Evolutionary conservation across 2,888 invertebrate genomes (phyloP), one percentile per base, ranked within the genome.

Genomic region (Protodeltote pygarga): DNA sequence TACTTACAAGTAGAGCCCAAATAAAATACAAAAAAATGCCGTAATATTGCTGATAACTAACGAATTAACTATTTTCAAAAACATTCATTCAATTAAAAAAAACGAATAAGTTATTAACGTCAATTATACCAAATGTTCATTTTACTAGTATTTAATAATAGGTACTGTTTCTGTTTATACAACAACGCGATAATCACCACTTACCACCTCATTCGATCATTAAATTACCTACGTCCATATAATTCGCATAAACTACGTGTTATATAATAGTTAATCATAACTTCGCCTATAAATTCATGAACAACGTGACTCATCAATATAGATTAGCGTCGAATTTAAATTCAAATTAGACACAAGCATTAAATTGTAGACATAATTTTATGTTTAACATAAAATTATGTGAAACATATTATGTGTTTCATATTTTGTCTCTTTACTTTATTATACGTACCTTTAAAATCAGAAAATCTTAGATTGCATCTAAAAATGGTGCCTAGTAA

Each of bases 201-300:
- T 29, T 17, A 28, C 16, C 27, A 10, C 40, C 24, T 31, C 38
- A 42, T 37, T 40, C 34, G 23, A 11, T 16, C 24, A 49, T 52
- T 19, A 42, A 46, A 42, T 52, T 15, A 51, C n/a, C 29, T 32
- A 13, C 31, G 38, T 9, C 14, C 17, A 28, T 14, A 38, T 16
- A 31, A 23, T 37, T 31, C 34, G 24, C 20, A 8, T 25, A 31
- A 13, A 33, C 41, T 27, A 45, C 20, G 40, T 47, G 32, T 44
- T 51, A 48, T 45, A 23, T 48, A 47, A 61, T 48, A 57, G 40
- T 37, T 45, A 46, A 47, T 45, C 34, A 24, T 55, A 34, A 54
- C 23, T 54, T 5, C 19, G 16, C 14, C 16, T 28, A 29, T 39
- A 25, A 44, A 59, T 38, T 39, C 42, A 49, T 39, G 32, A 48